Conservation (phyloP, 2,113 vertebrate genomes). For the Lipophrys pholis region DNA sequence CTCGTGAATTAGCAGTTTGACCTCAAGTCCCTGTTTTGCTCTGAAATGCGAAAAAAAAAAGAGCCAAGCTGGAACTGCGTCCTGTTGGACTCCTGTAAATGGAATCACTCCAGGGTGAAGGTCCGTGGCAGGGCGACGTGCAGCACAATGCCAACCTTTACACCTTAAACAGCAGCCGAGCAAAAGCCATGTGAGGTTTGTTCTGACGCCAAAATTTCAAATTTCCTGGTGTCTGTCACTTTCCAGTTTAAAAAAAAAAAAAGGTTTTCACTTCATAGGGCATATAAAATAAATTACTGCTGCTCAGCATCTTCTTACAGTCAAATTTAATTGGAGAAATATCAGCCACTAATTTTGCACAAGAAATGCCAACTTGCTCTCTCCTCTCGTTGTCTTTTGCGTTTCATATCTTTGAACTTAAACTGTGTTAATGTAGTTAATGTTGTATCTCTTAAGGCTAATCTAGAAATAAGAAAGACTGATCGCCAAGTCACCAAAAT, state of each 20-base stretch:
- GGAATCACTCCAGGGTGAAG: too few relatives aligned
- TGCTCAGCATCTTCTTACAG: conserved; percentile 42
- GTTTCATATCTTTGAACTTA: neutral
- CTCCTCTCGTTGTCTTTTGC: neutral
- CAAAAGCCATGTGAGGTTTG: conserved; percentile 16
- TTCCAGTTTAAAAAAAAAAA: conserved; percentile 25
- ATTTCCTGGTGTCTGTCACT: conserved; percentile 34
- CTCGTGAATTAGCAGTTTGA: conserved; percentile 1
- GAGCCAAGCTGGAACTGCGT: conserved; percentile 15
- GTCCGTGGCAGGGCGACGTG: neutral
- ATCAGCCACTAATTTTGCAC: conserved; percentile 11
- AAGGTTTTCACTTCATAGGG: conserved; percentile 20
- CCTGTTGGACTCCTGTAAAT: neutral
- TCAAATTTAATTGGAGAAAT: conserved; percentile 10
- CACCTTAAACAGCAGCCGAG: conserved; percentile 55
- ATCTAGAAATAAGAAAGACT: neutral
- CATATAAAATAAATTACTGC: conserved; percentile 35
- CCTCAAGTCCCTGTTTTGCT: neutral
- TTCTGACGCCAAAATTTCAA: conserved; percentile 48
- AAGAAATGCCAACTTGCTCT: neutral
- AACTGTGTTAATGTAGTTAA: neutral
- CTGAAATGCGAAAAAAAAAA: conserved; percentile 18
- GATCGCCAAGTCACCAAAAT: neutral
- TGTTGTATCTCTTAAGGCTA: neutral
- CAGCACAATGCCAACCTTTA: conserved; percentile 48